Conservation (phyloP, 92 coral and sea anemone species). For the Chrysogorgia sp. region DNA sequence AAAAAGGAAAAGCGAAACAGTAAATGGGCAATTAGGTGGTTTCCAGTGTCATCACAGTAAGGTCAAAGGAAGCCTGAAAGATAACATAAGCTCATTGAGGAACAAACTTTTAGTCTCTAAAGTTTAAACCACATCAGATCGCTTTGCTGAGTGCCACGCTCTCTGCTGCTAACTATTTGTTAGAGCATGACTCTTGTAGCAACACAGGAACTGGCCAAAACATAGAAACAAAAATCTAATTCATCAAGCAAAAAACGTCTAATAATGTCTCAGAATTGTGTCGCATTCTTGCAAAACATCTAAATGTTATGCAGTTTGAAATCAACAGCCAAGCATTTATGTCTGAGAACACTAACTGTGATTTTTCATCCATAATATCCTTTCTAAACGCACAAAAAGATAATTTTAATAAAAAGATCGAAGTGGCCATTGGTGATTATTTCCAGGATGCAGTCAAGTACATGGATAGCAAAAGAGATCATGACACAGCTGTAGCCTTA, state of each 20-base stretch:
- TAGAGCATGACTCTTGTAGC: slow-evolving; percentile 55
- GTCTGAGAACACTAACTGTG: slow-evolving; percentile 53
- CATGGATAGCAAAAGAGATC: no score
- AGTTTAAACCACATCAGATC: no score
- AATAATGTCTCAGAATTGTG: slow-evolving; percentile 55
- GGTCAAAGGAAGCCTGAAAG: slow-evolving; percentile 50
- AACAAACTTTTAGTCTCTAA: slow-evolving; percentile 31
- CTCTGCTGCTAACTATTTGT: slow-evolving; percentile 43
- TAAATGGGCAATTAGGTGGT: neutral
- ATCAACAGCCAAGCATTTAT: slow-evolving; percentile 58
- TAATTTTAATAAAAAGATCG: slow-evolving; percentile 49
- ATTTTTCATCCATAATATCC: slow-evolving; percentile 48
- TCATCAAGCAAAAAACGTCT: slow-evolving; percentile 47
- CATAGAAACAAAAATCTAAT: slow-evolving; percentile 38
- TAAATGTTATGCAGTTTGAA: slow-evolving; percentile 51
- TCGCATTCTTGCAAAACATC: slow-evolving; percentile 43
- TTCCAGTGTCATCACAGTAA: slow-evolving; percentile 37
- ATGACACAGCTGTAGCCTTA: no score
- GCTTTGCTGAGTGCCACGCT: slow-evolving; percentile 35
- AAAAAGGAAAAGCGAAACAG: neutral
- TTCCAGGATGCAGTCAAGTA: no score
- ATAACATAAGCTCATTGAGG: slow-evolving; percentile 28
- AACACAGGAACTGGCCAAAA: slow-evolving; percentile 49
- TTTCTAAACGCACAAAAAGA: slow-evolving; percentile 39
- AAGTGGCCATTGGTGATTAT: slow-evolving; percentile 48